Evolutionary conservation across 53 echinoderm and acorn worm genomes (phyloP), one percentile per base, ranked within the genome.

Genomic region (Apostichopus leukothele): DNA sequence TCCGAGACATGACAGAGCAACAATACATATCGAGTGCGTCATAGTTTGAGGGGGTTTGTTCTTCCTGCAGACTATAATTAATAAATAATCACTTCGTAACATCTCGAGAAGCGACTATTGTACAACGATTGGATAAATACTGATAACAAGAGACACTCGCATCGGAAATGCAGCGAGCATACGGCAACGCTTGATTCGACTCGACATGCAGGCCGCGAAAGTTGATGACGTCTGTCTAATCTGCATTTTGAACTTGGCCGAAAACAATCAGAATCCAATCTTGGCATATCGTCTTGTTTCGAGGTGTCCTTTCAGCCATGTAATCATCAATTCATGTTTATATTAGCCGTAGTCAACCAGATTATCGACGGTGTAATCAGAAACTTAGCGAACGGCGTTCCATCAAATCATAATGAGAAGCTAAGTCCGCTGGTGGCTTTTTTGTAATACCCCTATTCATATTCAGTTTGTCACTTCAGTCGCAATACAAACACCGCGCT

Each of bases 291-390:
- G 66, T 66, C 85, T 63, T 85, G 85, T 85, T 81, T 85, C 67
- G 22, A 6, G 68, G 67, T 67, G 85, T 85, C 57, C 85, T 67
- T 22, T 66, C 85, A 63, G 68, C 63, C 85, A 85, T 85, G 85
- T 85, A 85, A 87, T 87, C 53, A 87, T 75, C 74, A 74, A 19
- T 59, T 74, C 88, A 75, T 87, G 88, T 87, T 87, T 87, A 87
- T 87, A 87, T 87, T 87, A 87, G 88, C 74, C 8, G 54, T 75
- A 87, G 88, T 87, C 88, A 87, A 87, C 52, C n/a, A 50, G 88
- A 87, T 87, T 87, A 87, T 87, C 88, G 53, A 50, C 19, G n/a
- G 50, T 75, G 88, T 74, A 87, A 87, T 87, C 88, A 87, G 60
- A 87, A 53, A 74, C 75, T 63, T 66, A 26, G 23, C 61, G 85